Evolutionary conservation across 1,140 invertebrate species (phyloP).

Genomic region (Periplaneta americana): DNA sequence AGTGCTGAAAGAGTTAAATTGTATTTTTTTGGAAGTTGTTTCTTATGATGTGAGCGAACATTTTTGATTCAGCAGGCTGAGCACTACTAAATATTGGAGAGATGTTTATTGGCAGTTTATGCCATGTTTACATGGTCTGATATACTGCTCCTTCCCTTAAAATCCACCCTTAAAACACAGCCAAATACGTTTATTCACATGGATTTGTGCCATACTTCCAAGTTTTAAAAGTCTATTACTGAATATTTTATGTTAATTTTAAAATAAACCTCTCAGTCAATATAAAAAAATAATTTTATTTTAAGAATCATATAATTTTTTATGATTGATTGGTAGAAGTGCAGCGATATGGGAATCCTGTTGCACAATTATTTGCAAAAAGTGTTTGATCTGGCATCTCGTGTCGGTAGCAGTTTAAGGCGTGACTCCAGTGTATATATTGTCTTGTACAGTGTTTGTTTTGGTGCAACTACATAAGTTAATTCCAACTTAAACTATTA

Average conservation of each 20-base stretch:
- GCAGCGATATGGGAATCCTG: neutral
- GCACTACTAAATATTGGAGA: no score
- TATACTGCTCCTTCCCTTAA: neutral
- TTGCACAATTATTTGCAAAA: neutral
- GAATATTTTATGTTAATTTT: neutral
- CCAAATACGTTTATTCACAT: neutral
- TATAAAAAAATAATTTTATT: neutral
- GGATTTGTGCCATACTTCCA: neutral
- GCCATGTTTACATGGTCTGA: no score
- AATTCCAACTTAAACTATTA: neutral
- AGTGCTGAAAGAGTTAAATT: no score
- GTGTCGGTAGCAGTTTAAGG: neutral
- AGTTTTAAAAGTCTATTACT: no score
- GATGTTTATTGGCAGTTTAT: no score
- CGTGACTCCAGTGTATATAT: neutral
- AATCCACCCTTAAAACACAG: neutral
- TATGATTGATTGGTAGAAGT: no score
- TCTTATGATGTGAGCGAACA: no score
- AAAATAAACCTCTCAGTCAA: neutral
- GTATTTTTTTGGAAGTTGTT: no score
- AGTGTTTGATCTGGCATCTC: neutral
- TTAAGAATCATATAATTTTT: neutral
- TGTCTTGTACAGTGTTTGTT: neutral
- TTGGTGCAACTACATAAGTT: neutral
- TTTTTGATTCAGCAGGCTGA: no score